These are phyloP conservation scores for Melanerpes aurifrons DNA, from an alignment of 2,113 vertebrate genomes.

Conservation along the genomic window DNA sequence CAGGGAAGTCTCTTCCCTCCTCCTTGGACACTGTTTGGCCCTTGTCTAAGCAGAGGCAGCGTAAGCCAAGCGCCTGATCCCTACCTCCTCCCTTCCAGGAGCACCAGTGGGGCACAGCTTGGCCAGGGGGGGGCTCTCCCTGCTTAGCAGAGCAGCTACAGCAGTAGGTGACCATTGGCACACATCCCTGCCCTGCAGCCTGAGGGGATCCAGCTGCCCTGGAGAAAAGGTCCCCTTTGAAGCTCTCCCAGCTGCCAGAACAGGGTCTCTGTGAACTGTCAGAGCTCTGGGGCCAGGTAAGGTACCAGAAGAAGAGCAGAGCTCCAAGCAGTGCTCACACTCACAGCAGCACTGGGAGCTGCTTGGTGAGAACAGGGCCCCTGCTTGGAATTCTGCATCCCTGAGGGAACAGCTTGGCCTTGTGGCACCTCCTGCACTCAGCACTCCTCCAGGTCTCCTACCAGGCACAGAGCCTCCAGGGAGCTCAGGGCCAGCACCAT, in stretches of 20 bases:
- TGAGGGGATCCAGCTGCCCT: accelerated
- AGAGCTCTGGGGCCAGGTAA: not conserved
- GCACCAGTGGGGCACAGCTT: not conserved
- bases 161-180: not conserved
- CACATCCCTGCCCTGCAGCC: accelerated
- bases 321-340: not conserved
- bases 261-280: not conserved
- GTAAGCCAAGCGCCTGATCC: not conserved
- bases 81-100: not conserved
- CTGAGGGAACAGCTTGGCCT: accelerated
- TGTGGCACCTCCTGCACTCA: not conserved
- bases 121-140: not conserved
- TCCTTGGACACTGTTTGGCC: not conserved
- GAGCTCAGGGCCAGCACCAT: accelerated
- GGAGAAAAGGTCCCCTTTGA: not conserved
- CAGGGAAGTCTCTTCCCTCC: not conserved
- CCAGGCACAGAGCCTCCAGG: not conserved
- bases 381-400: not conserved
- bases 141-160: not conserved
- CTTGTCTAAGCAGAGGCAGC: not conserved
- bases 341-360: not conserved
- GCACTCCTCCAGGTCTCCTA: not conserved
- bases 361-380: not conserved
- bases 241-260: not conserved
- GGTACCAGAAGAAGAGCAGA: not conserved